These are phyloP conservation scores for Patella depressa DNA, from an alignment of 2,888 invertebrate genomes.

Conservation along the genomic window DNA sequence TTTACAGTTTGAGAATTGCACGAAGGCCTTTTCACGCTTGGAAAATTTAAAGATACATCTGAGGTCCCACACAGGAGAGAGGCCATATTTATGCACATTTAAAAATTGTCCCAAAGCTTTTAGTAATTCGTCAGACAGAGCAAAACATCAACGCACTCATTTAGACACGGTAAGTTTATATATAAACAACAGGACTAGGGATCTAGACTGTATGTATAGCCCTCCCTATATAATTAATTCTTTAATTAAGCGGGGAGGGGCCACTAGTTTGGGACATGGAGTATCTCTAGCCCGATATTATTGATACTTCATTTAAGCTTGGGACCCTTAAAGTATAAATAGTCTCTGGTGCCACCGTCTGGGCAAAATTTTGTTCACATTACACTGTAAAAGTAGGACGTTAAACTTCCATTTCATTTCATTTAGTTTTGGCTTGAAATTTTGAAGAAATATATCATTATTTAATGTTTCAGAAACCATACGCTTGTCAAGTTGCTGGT, in stretches of 20 bases:
- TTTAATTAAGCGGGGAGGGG: background rate
- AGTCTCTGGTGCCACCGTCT: no score
- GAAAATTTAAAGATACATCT: conserved; percentile 98
- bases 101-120: conserved; percentile 97
- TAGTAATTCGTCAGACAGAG: conserved; percentile 97
- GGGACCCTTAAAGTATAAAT: no score
- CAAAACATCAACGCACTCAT: conserved; percentile 98
- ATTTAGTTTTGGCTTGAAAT: background rate
- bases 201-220: background rate
- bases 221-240: no score
- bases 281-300: background rate
- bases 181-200: background rate
- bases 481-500: conserved; percentile 95
- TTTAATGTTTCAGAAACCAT: conserved; percentile 86
- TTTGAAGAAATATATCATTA: background rate
- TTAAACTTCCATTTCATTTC: background rate
- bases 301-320: background rate
- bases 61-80: conserved; percentile 79
- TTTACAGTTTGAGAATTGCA: conserved; percentile 80
- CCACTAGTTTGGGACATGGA: background rate
- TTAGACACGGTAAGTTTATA: conserved; percentile 94
- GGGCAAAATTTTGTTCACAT: no score
- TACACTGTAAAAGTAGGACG: no score
- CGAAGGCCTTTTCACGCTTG: conserved; percentile 95
- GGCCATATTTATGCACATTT: conserved; percentile 97